Conservation (phyloP, 1,140 invertebrate genomes). For the Diorhabda carinulata region DNA sequence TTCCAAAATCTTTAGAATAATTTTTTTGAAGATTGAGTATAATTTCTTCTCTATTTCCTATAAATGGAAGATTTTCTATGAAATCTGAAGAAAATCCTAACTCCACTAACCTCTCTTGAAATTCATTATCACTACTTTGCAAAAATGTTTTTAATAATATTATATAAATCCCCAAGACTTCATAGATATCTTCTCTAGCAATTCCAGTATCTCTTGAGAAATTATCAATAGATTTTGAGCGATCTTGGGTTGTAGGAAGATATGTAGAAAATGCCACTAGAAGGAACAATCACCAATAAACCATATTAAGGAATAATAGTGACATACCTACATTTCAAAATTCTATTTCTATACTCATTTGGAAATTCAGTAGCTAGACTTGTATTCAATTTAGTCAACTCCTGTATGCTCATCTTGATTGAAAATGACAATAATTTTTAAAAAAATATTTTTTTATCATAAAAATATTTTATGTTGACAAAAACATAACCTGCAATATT, state of each 20-base stretch:
- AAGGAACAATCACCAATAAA: conserved; percentile 17
- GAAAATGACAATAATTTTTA: no score
- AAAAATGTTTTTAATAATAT: conserved; percentile 30
- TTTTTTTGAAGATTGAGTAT: conserved; percentile 26
- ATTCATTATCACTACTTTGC: conserved; percentile 30
- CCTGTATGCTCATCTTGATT: conserved; percentile 24
- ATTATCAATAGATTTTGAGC: conserved; percentile 27
- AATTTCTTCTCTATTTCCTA: conserved; percentile 29
- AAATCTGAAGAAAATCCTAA: conserved; percentile 34
- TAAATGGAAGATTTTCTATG: conserved; percentile 30
- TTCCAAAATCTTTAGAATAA: conserved; percentile 27
- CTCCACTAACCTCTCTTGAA: conserved; percentile 26
- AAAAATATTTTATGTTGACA: no score
- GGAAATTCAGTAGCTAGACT: conserved; percentile 11
- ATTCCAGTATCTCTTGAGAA: conserved; percentile 29
- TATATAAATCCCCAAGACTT: conserved; percentile 31
- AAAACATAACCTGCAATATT: no score
- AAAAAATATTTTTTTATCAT: no score
- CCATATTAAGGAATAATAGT: background rate
- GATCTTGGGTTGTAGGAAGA: conserved; percentile 28
- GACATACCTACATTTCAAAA: conserved; percentile 22
- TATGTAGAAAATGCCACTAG: conserved; percentile 30
- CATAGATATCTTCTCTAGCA: conserved; percentile 25
- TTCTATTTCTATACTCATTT: conserved; percentile 15
- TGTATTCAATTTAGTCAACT: conserved; percentile 18